Base-by-base conservation (phyloP, 2,797 vertebrate species). In the Sphenodon punctatus region DNA sequence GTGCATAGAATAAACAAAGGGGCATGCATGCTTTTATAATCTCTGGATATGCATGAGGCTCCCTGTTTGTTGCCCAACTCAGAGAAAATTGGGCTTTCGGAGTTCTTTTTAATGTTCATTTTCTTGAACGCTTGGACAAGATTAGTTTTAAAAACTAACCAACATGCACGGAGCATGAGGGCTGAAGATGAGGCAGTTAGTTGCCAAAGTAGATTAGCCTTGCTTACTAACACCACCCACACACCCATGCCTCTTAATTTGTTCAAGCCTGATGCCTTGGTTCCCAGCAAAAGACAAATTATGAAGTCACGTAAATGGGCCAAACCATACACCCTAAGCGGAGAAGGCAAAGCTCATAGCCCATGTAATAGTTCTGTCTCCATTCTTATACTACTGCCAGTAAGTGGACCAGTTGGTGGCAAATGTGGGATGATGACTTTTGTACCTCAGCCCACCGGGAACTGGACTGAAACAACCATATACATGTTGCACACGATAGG, bases 131-230 rank as follows among this genome's bases (percentile, higher is more conserved):
- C n/a, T 22, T 48, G 53, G 73, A 48, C 20, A n/a, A 59, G 22
- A 41, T 22, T 48, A 48, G 75, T 42, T 80, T 88, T 88, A 88
- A 84, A 71, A 74, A 80, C 63, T 30, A 73, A 56, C 43, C 63
- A 66, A 82, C 75, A 78, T 85, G 73, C 13, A 2, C 48, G 10
- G 84, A 89, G 89, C 83, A 85, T 86, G 72, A 87, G 53, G 59
- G 36, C 43, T 63, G 75, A 51, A 78, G 66, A 72, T 82, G 78
- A 84, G 74, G 67, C 66, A 66, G 51, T 84, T 4, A n/a, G n/a
- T n/a, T n/a, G 0, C 32, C 67, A 73, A 74, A 6, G 6, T 15
- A 38, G 60, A 19, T 43, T 80, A 1, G 0, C 60, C 3, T 56
- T 90, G 42, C 42, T 82, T 75, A 48, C 23, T 82, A 86, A 83